These are phyloP conservation scores for Spatula versicolor DNA, from an alignment of 2,797 vertebrate species.

Conservation along the genomic window DNA sequence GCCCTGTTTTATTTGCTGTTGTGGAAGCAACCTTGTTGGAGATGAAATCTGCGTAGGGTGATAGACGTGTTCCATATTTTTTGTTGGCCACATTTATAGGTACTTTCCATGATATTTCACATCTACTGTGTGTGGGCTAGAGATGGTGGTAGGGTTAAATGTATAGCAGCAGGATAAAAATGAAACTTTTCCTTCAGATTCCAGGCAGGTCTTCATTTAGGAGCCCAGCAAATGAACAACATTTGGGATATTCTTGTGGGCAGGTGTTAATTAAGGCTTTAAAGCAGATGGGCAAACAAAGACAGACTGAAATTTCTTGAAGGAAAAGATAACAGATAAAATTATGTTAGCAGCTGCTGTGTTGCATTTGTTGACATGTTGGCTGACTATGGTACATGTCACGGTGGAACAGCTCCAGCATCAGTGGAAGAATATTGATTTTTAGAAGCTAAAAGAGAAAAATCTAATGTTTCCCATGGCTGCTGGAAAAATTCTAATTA, in stretches of 20 bases:
- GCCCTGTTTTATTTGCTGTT: not conserved
- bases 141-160: not conserved
- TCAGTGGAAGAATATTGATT: not conserved
- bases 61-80: fast-evolving
- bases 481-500: not conserved
- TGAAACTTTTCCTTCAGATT: not conserved
- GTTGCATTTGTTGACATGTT: not conserved
- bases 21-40: not conserved
- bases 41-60: not conserved
- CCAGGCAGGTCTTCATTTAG: not conserved
- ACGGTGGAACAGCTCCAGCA: not conserved
- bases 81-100: not conserved
- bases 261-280: not conserved
- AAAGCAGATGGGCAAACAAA: slow-evolving; percentile 15
- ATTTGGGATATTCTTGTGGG: not conserved
- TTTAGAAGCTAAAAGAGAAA: not conserved
- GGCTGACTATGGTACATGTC: not conserved
- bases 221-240: not conserved
- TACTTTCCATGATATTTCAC: not conserved
- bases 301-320: not conserved
- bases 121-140: not conserved
- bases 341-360: slow-evolving; percentile 16
- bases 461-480: not conserved
- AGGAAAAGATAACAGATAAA: not conserved
- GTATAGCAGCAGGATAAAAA: not conserved